These are phyloP conservation scores for Babylonia areolata DNA, from an alignment of 1,140 invertebrate genomes.

Conservation along the genomic window DNA sequence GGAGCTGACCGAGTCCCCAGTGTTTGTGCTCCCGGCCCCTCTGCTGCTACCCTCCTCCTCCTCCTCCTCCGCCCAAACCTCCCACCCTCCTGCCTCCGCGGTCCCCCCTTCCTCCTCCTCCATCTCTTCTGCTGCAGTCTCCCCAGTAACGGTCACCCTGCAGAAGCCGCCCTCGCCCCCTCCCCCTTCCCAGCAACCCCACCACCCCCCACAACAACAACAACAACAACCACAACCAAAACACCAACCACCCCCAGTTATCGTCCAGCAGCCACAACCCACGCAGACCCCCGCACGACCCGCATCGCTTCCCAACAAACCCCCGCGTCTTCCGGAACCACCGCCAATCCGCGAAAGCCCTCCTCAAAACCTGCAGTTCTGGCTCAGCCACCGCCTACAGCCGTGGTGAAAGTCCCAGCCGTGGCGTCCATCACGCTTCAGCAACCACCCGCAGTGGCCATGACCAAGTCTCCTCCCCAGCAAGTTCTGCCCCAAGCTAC, in stretches of 20 bases:
- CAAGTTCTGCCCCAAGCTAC: not conserved
- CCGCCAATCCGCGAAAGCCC: too few species aligned
- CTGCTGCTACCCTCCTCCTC: not conserved
- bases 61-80: not conserved
- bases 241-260: not conserved
- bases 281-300: too few species aligned
- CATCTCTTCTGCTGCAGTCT: not conserved
- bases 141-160: not conserved
- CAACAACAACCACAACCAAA: not conserved
- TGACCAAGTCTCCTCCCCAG: not conserved
- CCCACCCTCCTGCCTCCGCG: not conserved
- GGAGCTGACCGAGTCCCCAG: constrained; percentile 5
- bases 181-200: not conserved
- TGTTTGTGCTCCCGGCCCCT: not conserved
- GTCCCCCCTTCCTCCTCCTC: not conserved
- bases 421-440: not conserved
- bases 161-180: not conserved
- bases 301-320: too few species aligned
- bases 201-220: not conserved
- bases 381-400: not conserved
- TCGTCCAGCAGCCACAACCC: constrained; percentile 13
- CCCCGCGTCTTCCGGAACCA: too few species aligned
- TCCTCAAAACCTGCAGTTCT: too few species aligned
- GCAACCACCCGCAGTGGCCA: not conserved
- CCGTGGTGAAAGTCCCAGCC: not conserved